These are phyloP conservation scores for Catharus bicknelli DNA, from an alignment of 2,113 vertebrate species.

Conservation along the genomic window DNA sequence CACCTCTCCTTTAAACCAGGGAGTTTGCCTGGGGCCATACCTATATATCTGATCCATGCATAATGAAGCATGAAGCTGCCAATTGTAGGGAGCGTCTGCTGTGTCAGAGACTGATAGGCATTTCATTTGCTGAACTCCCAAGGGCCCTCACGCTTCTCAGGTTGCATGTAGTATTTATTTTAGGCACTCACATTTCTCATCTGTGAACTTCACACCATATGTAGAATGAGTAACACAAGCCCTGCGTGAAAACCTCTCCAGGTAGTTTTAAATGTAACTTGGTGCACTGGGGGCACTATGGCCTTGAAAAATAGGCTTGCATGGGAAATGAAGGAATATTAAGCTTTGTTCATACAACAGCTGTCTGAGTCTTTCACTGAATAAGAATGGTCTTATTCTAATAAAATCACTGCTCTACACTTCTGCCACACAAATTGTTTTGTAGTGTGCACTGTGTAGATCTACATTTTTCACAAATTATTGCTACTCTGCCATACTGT, in stretches of 20 bases:
- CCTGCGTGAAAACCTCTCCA: constrained; percentile 48
- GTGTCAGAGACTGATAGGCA: constrained; percentile 87
- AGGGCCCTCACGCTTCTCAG: constrained; percentile 80
- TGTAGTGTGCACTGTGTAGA: neutral
- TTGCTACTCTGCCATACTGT: neutral
- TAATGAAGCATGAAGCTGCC: constrained; percentile 88
- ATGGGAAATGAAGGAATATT: constrained; percentile 51
- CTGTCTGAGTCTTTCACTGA: constrained; percentile 25
- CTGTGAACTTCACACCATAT: constrained; percentile 79
- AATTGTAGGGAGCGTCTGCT: constrained; percentile 83
- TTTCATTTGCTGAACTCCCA: constrained; percentile 85
- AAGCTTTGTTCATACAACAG: constrained; percentile 23
- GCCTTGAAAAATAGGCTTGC: constrained; percentile 30
- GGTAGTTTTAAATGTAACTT: constrained; percentile 59
- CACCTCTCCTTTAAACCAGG: constrained; percentile 65
- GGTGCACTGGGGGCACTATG: neutral
- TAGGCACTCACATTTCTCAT: constrained; percentile 73
- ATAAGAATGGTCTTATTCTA: constrained; percentile 36
- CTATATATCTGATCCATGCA: constrained; percentile 83
- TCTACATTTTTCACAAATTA: constrained; percentile 26
- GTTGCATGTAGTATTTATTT: constrained; percentile 76
- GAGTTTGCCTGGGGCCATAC: constrained; percentile 76
- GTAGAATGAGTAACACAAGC: constrained; percentile 64
- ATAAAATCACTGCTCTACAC: neutral
- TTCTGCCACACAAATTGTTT: neutral